Base-by-base conservation (phyloP, 2,888 invertebrate species). In the Pandemis heparana region DNA sequence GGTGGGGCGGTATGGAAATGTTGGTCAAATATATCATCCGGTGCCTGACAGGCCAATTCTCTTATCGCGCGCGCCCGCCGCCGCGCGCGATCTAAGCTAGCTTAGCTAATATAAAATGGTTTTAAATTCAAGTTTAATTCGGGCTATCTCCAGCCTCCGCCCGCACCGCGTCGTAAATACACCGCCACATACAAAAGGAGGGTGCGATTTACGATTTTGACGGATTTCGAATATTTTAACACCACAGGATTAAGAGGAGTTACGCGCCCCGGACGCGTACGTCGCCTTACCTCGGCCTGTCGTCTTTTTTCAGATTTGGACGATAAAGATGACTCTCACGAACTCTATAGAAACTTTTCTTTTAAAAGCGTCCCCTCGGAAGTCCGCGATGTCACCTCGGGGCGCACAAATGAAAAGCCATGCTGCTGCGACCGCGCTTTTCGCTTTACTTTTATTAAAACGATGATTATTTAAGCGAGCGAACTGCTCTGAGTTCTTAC, bases 21-120 rank as follows among this genome's bases (percentile, higher is more conserved):
- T 96, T 96, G 97, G 96, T 96, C 96, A 96, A 96, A 97, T 97
- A 97, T 97, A 97, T 97, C 97, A 97, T 97, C 96, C 96, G 95
- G 96, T 84, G 96, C 96, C 96, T 97, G 97, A 97, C 97, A 97
- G 97, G 96, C 96, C 97, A 97, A 97, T 97, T 97, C 97, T 96
- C 96, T 97, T 97, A 97, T 97, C 97, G 96, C 91, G 87, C 90
- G 94, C 94, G 95, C 93, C 94, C 95, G 93, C 94, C 95, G 89
- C 91, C 92, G 89, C 65, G 88, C 90, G 89, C 92, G 94, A 94
- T 94, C 94, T 94, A 93, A 94, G 92, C 92, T 92, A 92, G 94
- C 94, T 94, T 92, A 93, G 92, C 94, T 94, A 94, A 94, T 94
- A 94, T 94, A 94, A 94, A 94, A 94, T 94, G 94, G 94, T 94